phyloP scores from a whole-genome alignment of 2,113 vertebrate genomes.

The Hemibagrus wyckioides region DNA sequence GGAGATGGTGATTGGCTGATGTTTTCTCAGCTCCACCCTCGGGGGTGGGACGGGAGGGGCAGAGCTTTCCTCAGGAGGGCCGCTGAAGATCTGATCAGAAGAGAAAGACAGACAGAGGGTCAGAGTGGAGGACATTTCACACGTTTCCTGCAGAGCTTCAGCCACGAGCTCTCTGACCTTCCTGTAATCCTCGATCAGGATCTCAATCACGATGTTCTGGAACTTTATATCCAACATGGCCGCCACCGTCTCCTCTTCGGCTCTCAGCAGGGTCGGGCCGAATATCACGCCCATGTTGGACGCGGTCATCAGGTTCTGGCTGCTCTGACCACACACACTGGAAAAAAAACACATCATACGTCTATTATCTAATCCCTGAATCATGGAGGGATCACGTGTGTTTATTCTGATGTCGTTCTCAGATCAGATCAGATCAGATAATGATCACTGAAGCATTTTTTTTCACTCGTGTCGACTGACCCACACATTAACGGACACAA shows the following conservation, averaged over 20 bases:
- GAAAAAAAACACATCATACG: neutral
- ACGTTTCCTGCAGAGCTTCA: too few relatives aligned
- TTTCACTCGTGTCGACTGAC: neutral
- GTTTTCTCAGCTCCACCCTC: slow-evolving; percentile 82
- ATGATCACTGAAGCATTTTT: neutral
- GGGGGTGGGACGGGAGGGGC: slow-evolving; percentile 88
- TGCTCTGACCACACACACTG: slow-evolving; percentile 89
- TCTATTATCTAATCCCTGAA: neutral
- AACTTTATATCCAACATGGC: slow-evolving; percentile 99
- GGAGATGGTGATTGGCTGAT: slow-evolving; percentile 97
- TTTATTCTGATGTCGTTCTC: neutral
- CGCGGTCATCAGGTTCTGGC: slow-evolving; percentile 89
- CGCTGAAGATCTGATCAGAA: slow-evolving; percentile 84
- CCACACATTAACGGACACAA: neutral
- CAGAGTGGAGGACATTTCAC: neutral
- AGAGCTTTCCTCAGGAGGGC: slow-evolving; percentile 82
- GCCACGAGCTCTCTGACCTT: too few relatives aligned
- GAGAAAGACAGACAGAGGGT: neutral
- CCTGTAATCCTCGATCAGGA: slow-evolving; percentile 89
- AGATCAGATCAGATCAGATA: neutral
- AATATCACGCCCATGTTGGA: slow-evolving; percentile 98
- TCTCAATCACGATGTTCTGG: slow-evolving; percentile 95
- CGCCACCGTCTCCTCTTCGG: slow-evolving; percentile 92
- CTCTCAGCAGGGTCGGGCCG: slow-evolving; percentile 93
- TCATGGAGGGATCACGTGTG: neutral